Conservation (phyloP, 2,113 vertebrate species). For the Morone saxatilis region DNA sequence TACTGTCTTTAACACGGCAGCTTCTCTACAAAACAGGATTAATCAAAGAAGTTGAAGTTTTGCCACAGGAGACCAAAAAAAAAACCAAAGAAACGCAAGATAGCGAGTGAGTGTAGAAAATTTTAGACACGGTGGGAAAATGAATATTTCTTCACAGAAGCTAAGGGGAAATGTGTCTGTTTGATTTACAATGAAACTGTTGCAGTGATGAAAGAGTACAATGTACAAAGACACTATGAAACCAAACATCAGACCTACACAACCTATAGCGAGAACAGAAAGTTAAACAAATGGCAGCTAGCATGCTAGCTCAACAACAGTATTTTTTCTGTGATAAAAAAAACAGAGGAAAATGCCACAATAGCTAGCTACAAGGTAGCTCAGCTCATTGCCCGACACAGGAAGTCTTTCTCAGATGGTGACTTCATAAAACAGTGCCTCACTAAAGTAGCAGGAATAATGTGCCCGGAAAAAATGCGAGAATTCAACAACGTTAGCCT, state of each 20-base stretch:
- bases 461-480: too few relatives aligned
- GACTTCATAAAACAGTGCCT: too few relatives aligned
- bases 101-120: conserved; percentile 14
- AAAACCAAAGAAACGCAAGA: neutral
- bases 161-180: conserved; percentile 12
- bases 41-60: too few relatives aligned
- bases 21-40: too few relatives aligned
- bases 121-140: conserved; percentile 4
- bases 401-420: too few relatives aligned
- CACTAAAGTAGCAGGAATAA: too few relatives aligned
- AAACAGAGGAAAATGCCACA: too few relatives aligned
- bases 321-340: conserved; percentile 1
- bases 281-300: conserved; percentile 48
- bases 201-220: conserved; percentile 12
- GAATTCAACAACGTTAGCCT: too few relatives aligned
- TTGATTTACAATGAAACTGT: conserved; percentile 3
- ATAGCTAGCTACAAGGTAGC: too few relatives aligned
- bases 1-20: too few relatives aligned
- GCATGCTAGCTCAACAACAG: conserved; percentile 44
- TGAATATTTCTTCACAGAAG: conserved; percentile 15
- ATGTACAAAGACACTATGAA: conserved; percentile 7
- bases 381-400: too few relatives aligned
- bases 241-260: neutral
- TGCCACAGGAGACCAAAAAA: neutral
- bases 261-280: neutral